Evolutionary conservation across 2,888 invertebrate genomes (phyloP).

Genomic region (Glyphotaelius pellucidus): DNA sequence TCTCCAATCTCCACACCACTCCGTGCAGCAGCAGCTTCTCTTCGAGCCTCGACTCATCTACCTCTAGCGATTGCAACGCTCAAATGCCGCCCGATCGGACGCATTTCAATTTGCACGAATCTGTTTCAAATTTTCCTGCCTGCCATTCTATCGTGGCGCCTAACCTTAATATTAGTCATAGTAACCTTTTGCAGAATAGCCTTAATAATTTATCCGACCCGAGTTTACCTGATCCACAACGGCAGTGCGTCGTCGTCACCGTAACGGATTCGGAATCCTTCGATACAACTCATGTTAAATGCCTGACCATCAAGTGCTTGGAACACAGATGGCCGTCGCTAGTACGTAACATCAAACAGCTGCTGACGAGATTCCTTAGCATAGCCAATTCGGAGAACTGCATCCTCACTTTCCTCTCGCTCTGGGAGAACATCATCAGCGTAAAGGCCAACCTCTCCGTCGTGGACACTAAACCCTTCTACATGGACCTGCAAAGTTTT

Average conservation of each 20-base stretch:
- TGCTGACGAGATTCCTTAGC: conserved; percentile 78
- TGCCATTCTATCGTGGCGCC: conserved; percentile 63
- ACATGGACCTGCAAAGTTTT: conserved; percentile 89
- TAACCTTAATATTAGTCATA: conserved; percentile 15
- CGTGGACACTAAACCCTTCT: conserved; percentile 92
- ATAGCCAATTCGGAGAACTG: conserved; percentile 82
- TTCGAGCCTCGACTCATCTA: conserved; percentile 68
- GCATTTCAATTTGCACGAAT: conserved; percentile 72
- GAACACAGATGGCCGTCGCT: conserved; percentile 91
- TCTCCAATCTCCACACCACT: conserved; percentile 74
- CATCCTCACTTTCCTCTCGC: conserved; percentile 87
- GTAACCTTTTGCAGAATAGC: conserved; percentile 3
- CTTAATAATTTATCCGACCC: not conserved
- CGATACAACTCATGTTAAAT: conserved; percentile 91
- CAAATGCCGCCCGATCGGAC: not conserved
- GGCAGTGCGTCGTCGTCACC: conserved; percentile 78
- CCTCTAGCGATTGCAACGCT: conserved; percentile 68
- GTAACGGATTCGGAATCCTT: conserved; percentile 89
- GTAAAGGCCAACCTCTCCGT: conserved; percentile 94
- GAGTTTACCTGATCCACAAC: conserved; percentile 70
- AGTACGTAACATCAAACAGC: conserved; percentile 83
- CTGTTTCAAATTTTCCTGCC: conserved; percentile 68
- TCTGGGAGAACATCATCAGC: conserved; percentile 94
- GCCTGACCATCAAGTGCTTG: conserved; percentile 89
- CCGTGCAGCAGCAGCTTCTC: conserved; percentile 8